Evolutionary conservation across 2,797 vertebrate genomes (phyloP).

Genomic region (Telmatherina bonti): DNA sequence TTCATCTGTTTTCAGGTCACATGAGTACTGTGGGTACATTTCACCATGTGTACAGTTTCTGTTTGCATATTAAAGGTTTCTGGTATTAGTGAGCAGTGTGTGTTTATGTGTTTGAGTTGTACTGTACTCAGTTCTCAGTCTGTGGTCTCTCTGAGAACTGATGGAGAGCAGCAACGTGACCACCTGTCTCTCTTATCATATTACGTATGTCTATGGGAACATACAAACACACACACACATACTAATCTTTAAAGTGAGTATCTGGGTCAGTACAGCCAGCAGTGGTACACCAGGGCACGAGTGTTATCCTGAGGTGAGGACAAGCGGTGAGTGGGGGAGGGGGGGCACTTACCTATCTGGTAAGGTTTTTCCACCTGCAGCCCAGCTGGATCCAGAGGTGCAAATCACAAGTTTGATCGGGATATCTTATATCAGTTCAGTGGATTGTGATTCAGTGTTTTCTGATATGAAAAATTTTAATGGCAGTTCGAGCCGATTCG

Average conservation of each 20-base stretch:
- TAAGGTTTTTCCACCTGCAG: background rate
- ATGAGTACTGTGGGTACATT: constrained; percentile 32
- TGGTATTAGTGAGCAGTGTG: constrained; percentile 36
- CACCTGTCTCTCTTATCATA: constrained; percentile 53
- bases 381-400: background rate
- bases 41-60: constrained; percentile 51
- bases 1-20: constrained; percentile 37
- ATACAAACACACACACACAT: background rate
- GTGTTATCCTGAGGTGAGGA: constrained; percentile 16
- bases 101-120: constrained; percentile 16
- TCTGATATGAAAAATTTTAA: no score
- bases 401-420: no score
- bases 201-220: constrained; percentile 38
- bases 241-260: constrained; percentile 47
- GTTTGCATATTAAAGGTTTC: constrained; percentile 59
- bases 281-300: constrained; percentile 10
- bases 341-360: background rate
- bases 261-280: constrained; percentile 71
- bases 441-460: no score
- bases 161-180: constrained; percentile 34
- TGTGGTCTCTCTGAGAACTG: constrained; percentile 27
- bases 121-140: background rate
- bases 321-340: background rate
- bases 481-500: no score
- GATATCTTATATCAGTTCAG: no score